Evolutionary conservation across 37 sponge, comb jelly and placozoan species (phyloP).

Genomic region (Axinella damicornis): DNA sequence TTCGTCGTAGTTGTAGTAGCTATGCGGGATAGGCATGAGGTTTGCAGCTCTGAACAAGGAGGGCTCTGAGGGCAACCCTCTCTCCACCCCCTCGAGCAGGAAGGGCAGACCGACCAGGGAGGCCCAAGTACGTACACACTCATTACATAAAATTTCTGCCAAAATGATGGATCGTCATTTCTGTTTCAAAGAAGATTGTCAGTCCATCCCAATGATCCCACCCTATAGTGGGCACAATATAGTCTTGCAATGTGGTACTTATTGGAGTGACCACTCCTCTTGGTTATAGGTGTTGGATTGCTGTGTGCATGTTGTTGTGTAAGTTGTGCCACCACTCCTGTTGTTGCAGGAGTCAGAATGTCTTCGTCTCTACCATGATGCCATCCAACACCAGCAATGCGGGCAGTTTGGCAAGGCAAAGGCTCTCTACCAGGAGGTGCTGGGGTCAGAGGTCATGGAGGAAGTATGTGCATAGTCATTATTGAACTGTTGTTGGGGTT

Average conservation of each 20-base stretch:
- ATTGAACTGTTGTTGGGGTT: no score
- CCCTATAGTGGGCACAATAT: no score
- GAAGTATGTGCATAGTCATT: not conserved
- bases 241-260: no score
- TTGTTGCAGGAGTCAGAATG: constrained; percentile 72
- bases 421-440: constrained; percentile 62
- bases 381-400: constrained; percentile 63
- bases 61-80: constrained; percentile 10
- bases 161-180: no score
- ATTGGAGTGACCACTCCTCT: no score
- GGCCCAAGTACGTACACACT: constrained; percentile 66
- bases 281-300: no score
- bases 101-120: constrained; percentile 56
- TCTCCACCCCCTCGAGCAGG: constrained; percentile 33
- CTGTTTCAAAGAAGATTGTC: no score
- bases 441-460: constrained; percentile 61
- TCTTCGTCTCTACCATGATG: constrained; percentile 63
- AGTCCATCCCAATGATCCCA: no score
- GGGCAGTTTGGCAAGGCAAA: constrained; percentile 51
- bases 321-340: no score
- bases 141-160: no score
- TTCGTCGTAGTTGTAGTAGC: not conserved
- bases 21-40: constrained; percentile 21
- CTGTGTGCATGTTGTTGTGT: no score
- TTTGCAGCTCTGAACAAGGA: constrained; percentile 77